Evolutionary conservation across 1,140 invertebrate genomes (phyloP).

Genomic region (Trichonephila clavipes): DNA sequence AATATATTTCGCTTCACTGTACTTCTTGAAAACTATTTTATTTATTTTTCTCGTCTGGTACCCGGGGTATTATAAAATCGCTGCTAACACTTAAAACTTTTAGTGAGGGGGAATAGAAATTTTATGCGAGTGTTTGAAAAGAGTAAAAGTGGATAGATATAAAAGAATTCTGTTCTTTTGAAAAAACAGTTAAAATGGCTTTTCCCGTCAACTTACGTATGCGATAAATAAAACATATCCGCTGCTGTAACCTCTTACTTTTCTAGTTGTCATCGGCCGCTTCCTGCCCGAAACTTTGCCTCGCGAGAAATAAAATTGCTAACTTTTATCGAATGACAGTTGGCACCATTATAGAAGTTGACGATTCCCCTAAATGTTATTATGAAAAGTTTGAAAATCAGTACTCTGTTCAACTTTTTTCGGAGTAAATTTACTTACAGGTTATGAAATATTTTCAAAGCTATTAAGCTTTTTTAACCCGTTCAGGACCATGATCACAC

Average conservation of each 20-base stretch:
- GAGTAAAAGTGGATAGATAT: neutral
- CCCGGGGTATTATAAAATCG: conserved; percentile 33
- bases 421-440: too few relatives aligned
- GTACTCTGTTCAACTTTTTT: too few relatives aligned
- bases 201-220: neutral
- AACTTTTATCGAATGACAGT: neutral
- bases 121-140: conserved; percentile 15
- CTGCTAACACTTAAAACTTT: conserved; percentile 36
- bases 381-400: too few relatives aligned
- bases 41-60: neutral
- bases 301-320: neutral
- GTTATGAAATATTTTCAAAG: too few relatives aligned
- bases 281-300: neutral
- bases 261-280: neutral
- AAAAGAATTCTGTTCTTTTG: conserved; percentile 8
- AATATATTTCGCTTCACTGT: neutral
- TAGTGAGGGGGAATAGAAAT: neutral
- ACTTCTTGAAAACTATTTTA: neutral
- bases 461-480: too few relatives aligned
- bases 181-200: conserved; percentile 4
- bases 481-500: too few relatives aligned
- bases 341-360: neutral
- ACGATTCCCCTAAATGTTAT: neutral
- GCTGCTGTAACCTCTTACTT: neutral
- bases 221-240: conserved; percentile 44